phyloP scores from a whole-genome alignment of 2,797 vertebrate genomes.

The Schizopygopsis pylzovi region DNA sequence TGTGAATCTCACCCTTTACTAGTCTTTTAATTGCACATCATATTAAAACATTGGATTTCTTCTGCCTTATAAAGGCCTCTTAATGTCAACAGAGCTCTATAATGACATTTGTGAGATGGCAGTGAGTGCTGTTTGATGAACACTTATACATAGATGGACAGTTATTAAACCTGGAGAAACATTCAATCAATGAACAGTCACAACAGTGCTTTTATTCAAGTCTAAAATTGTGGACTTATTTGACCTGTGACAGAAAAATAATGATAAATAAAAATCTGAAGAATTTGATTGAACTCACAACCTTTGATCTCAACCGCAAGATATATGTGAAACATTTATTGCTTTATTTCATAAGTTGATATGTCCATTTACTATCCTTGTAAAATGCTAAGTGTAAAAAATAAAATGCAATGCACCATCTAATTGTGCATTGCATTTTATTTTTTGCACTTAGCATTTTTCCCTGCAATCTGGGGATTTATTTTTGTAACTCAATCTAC shows the following conservation, averaged over 20 bases:
- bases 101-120: slow-evolving; percentile 31
- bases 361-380: neutral
- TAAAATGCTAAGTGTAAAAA: too few species aligned
- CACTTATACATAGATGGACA: slow-evolving; percentile 21
- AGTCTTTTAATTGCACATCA: slow-evolving; percentile 53
- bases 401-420: too few species aligned
- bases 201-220: neutral
- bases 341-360: neutral
- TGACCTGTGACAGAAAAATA: neutral
- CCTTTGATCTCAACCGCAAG: neutral
- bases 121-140: slow-evolving; percentile 47
- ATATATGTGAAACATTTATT: neutral
- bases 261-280: neutral
- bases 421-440: neutral
- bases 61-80: slow-evolving; percentile 25
- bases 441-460: neutral
- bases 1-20: slow-evolving; percentile 43
- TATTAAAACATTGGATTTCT: slow-evolving; percentile 48
- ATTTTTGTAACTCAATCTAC: neutral
- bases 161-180: slow-evolving; percentile 9
- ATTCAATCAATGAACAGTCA: slow-evolving; percentile 26
- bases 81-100: slow-evolving; percentile 36
- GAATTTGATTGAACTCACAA: neutral
- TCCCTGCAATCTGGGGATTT: neutral
- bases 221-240: neutral